A percentile compares a stretch with the other conserved stretches of the same genome.
Evolutionary conservation across 2,888 invertebrate species (phyloP).

Genomic region (Hedychridium roseum): DNA sequence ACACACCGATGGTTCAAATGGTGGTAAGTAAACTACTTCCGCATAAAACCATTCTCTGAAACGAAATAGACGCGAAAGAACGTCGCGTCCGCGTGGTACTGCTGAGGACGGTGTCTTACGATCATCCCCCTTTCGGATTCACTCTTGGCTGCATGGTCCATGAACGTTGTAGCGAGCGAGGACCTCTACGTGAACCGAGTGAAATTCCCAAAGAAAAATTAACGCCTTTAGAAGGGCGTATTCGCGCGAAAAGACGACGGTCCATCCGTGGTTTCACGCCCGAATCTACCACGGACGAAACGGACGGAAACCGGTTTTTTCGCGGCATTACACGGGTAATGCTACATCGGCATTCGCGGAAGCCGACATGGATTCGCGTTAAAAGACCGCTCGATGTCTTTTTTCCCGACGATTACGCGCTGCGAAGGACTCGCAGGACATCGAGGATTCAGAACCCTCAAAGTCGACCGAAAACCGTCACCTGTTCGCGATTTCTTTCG

Average conservation of each 20-base stretch:
- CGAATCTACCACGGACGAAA: neutral
- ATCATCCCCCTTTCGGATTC: conserved; percentile 10
- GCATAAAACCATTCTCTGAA: neutral
- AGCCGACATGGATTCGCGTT: neutral
- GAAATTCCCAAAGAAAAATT: too few species aligned
- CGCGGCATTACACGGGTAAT: conserved; percentile 33
- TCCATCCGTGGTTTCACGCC: neutral
- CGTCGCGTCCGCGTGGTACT: neutral
- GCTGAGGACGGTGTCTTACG: conserved; percentile 1
- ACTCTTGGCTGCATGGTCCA: neutral
- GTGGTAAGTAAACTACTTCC: neutral
- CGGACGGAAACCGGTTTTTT: neutral
- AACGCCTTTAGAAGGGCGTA: too few species aligned
- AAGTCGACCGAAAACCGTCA: neutral
- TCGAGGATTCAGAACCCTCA: neutral
- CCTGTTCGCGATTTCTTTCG: conserved; percentile 4
- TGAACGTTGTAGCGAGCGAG: neutral
- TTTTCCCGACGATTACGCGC: neutral
- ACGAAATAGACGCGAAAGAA: neutral
- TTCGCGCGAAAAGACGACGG: neutral
- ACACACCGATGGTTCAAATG: conserved; percentile 6
- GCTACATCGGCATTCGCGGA: conserved; percentile 24
- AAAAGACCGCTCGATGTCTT: neutral
- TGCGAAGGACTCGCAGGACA: neutral
- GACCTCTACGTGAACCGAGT: neutral